Evolutionary conservation across 2,797 vertebrate genomes (phyloP), one percentile per base, ranked within the genome.

Genomic region (Danionella dracula): DNA sequence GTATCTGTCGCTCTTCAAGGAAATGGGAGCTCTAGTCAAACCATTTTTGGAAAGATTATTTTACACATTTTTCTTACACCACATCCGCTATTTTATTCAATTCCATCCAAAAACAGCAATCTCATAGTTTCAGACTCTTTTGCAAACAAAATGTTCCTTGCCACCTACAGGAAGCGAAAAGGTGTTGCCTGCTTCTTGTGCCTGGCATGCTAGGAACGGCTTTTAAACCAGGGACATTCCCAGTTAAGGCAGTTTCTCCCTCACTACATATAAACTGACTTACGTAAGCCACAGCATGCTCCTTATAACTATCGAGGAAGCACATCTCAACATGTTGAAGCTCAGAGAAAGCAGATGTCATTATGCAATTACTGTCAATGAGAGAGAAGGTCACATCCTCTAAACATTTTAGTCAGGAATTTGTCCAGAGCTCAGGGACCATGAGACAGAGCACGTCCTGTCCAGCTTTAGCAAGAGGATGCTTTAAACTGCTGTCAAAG

Each of bases 331-430:
- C 27, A 53, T 53, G 46, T 60, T 11, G 58, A 45, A 51, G 12
- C 7, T 7, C 32, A 42, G 41, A 13, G 29, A 53, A 41, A 38
- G 46, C 45, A 31, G 13, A 70, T 32, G 15, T 59, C 10, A 67
- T 70, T 64, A 70, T 56, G 42, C 37, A 76, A 70, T 72, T 73
- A 73, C 42, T 44, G 50, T 57, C 57, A 49, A 17, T 35, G 38
- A 65, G 13, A 48, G 51, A 62, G 53, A 34, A 59, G 66, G 66
- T 70, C 62, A 46, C 49, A 63, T 66, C 71, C 45, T 65, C 46
- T 31, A 50, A 38, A 50, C 46, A 32, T 62, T 70, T 64, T 32
- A 64, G 45, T 38, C 8, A 73, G 70, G 74, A 73, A 76, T 76
- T 63, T 55, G 53, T 70, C 46, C 48, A 34, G 41, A 57, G 45